These are phyloP conservation scores for Pheosia gnoma DNA, from an alignment of 2,888 invertebrate species.

Conservation along the genomic window DNA sequence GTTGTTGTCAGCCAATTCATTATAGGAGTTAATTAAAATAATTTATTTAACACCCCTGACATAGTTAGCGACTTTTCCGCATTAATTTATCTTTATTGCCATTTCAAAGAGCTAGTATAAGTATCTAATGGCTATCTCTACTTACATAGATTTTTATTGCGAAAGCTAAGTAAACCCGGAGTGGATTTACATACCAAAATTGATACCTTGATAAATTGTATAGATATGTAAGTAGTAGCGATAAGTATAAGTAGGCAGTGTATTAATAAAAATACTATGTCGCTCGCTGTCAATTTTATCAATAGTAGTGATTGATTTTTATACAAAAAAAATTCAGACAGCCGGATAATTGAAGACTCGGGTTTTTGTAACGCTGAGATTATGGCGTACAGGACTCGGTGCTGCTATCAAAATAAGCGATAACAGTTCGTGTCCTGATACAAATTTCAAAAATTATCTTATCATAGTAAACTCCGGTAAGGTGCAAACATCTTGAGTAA, in stretches of 20 bases:
- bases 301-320: conserved; percentile 62
- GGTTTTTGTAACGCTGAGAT: conserved; percentile 61
- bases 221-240: conserved; percentile 9
- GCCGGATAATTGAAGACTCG: conserved; percentile 51
- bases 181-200: conserved; percentile 5
- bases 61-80: background rate
- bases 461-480: conserved; percentile 56
- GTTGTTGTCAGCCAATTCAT: conserved; percentile 16
- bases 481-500: conserved; percentile 68
- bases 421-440: conserved; percentile 63
- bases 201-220: conserved; percentile 5
- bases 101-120: background rate
- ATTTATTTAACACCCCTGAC: conserved; percentile 9
- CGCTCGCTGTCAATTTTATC: conserved; percentile 59
- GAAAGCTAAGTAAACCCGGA: background rate
- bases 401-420: conserved; percentile 58
- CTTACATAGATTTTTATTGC: conserved; percentile 8
- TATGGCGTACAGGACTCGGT: conserved; percentile 51
- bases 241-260: conserved; percentile 7
- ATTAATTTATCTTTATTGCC: conserved; percentile 6
- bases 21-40: conserved; percentile 13
- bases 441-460: conserved; percentile 73
- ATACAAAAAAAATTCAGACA: conserved; percentile 45
- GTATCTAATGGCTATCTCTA: background rate
- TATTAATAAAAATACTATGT: conserved; percentile 31